Percentiles rank a stretch among this genome's conserved stretches.
phyloP scores from a whole-genome alignment of 2,888 invertebrate species.

The Coelinius sp. region DNA sequence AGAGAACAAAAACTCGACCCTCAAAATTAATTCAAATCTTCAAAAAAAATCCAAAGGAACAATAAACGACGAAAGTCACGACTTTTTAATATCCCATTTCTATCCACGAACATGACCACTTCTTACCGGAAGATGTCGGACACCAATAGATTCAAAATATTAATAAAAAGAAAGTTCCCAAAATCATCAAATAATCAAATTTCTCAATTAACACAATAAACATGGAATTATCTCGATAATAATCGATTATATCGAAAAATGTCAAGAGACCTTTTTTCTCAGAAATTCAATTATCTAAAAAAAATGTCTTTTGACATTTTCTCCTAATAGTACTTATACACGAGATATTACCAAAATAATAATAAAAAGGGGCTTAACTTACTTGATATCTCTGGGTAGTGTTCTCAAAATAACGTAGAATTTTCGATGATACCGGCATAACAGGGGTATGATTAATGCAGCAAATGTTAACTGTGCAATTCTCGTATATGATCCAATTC shows the following conservation, averaged over 20 bases:
- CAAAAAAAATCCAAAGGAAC: neutral
- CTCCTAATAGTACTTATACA: too few species aligned
- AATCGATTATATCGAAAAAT: too few species aligned
- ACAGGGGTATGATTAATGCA: slow-evolving; percentile 57
- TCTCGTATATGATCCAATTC: slow-evolving; percentile 58
- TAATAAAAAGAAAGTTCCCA: neutral
- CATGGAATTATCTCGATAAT: too few species aligned
- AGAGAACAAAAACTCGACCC: too few species aligned
- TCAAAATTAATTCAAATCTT: neutral
- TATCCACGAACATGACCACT: neutral
- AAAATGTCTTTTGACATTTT: too few species aligned
- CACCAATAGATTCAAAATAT: neutral
- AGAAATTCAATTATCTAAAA: too few species aligned
- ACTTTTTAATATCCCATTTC: slow-evolving; percentile 22
- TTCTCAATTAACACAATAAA: too few species aligned
- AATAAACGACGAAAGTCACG: slow-evolving; percentile 27
- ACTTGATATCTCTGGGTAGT: slow-evolving; percentile 66
- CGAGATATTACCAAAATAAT: too few species aligned
- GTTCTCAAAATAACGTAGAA: slow-evolving; percentile 63
- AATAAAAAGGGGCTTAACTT: slow-evolving; percentile 48
- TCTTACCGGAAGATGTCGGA: neutral
- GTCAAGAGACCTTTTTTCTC: too few species aligned
- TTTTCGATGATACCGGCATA: slow-evolving; percentile 63
- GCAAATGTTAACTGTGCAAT: slow-evolving; percentile 60
- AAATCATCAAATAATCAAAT: too few species aligned